Conservation (phyloP, 2,888 invertebrate genomes). For the Psylliodes chrysocephalus region DNA sequence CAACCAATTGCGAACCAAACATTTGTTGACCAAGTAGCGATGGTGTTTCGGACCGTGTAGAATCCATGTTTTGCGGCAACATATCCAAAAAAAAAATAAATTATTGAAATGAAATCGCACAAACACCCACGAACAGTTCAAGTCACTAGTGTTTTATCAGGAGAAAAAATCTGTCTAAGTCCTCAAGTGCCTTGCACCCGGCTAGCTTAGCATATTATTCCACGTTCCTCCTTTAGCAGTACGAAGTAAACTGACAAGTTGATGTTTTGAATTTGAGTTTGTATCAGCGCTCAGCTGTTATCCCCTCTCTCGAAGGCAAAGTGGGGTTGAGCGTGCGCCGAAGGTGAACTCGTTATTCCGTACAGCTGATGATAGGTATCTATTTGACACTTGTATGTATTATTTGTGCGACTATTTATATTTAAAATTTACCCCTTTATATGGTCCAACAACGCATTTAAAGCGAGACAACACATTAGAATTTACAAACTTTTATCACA, state of each 20-base stretch:
- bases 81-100: slow-evolving; percentile 63
- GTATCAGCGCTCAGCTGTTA: slow-evolving; percentile 64
- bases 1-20: slow-evolving; percentile 92
- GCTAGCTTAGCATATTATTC: slow-evolving; percentile 58
- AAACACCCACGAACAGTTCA: slow-evolving; percentile 33
- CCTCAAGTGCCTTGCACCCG: slow-evolving; percentile 59
- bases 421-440: background rate
- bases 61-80: slow-evolving; percentile 76
- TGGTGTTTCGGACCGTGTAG: slow-evolving; percentile 60
- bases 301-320: slow-evolving; percentile 51
- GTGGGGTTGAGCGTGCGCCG: slow-evolving; percentile 57
- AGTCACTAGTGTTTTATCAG: slow-evolving; percentile 36
- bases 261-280: slow-evolving; percentile 65
- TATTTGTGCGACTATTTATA: background rate
- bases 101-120: no score
- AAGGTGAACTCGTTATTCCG: slow-evolving; percentile 31
- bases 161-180: slow-evolving; percentile 55
- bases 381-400: slow-evolving; percentile 45
- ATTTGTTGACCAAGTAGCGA: slow-evolving; percentile 74
- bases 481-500: background rate
- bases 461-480: no score
- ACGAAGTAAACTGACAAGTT: slow-evolving; percentile 70
- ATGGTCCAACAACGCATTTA: no score
- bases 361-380: slow-evolving; percentile 58
- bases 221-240: slow-evolving; percentile 61